phyloP scores from a whole-genome alignment of 1,140 invertebrate genomes.

The Leptinotarsa texana region DNA sequence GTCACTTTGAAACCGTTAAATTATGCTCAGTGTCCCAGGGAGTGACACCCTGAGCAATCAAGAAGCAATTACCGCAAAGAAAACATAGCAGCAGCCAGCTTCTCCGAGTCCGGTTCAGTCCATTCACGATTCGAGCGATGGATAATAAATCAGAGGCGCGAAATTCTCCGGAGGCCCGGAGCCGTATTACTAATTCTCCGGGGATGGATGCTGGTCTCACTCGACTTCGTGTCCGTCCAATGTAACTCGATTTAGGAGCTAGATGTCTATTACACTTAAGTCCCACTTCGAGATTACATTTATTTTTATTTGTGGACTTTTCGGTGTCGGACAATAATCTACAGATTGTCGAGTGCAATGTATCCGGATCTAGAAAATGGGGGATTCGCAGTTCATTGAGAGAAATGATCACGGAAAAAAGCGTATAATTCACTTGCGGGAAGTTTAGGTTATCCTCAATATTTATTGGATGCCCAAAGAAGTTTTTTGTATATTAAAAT shows the following conservation, averaged over 20 bases:
- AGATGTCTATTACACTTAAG: conserved; percentile 6
- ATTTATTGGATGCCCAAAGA: no score
- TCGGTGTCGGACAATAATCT: background rate
- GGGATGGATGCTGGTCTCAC: conserved; percentile 4
- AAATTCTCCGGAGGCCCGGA: background rate
- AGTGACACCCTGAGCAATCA: background rate
- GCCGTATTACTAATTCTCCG: conserved; percentile 5
- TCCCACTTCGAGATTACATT: background rate
- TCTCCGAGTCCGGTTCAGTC: background rate
- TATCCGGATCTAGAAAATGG: no score
- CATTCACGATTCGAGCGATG: background rate
- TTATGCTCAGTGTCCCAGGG: background rate
- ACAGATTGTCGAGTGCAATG: no score
- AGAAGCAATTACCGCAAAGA: background rate
- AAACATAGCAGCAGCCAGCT: background rate
- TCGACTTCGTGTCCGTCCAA: background rate
- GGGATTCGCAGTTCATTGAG: no score
- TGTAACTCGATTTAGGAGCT: conserved; percentile 3
- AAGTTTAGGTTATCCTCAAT: no score
- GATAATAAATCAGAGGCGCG: conserved; percentile 3
- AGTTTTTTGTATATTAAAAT: no score
- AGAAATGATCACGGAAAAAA: no score
- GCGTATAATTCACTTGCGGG: no score
- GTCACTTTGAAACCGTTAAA: no score
- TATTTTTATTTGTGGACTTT: conserved; percentile 4